Conservation (phyloP, 2,888 invertebrate species). For the Zygogramma bicolorata region DNA sequence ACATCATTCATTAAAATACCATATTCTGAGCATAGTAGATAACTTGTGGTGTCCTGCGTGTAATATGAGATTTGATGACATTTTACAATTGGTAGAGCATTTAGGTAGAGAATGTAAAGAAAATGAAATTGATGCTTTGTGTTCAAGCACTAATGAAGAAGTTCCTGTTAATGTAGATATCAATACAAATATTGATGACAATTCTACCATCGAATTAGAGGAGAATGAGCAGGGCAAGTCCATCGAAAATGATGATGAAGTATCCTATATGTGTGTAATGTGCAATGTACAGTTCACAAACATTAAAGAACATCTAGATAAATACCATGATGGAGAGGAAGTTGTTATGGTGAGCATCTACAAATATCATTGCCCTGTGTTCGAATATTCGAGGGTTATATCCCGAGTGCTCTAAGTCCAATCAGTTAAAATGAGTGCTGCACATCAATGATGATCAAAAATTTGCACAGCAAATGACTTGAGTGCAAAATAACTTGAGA, state of each 20-base stretch:
- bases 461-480: too few species aligned
- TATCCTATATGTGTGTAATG: constrained; percentile 74
- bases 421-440: too few species aligned
- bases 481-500: too few species aligned
- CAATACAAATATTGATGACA: too few species aligned
- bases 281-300: constrained; percentile 76
- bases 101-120: constrained; percentile 64
- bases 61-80: constrained; percentile 68
- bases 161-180: too few species aligned
- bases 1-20: constrained; percentile 69
- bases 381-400: too few species aligned
- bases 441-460: too few species aligned
- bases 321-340: constrained; percentile 77
- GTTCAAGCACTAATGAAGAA: not conserved
- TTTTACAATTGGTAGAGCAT: constrained; percentile 72
- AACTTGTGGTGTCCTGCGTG: constrained; percentile 75
- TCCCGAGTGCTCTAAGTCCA: too few species aligned
- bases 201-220: not conserved
- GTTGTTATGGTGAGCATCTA: constrained; percentile 71
- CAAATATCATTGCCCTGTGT: too few species aligned
- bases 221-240: constrained; percentile 21
- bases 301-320: constrained; percentile 75
- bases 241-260: constrained; percentile 47
- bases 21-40: constrained; percentile 70
- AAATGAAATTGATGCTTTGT: constrained; percentile 18